A percentile compares a stretch with the other conserved stretches of the same genome.
These are phyloP conservation scores for Cataglyphis cursor DNA, from an alignment of 2,888 invertebrate genomes.

Conservation along the genomic window DNA sequence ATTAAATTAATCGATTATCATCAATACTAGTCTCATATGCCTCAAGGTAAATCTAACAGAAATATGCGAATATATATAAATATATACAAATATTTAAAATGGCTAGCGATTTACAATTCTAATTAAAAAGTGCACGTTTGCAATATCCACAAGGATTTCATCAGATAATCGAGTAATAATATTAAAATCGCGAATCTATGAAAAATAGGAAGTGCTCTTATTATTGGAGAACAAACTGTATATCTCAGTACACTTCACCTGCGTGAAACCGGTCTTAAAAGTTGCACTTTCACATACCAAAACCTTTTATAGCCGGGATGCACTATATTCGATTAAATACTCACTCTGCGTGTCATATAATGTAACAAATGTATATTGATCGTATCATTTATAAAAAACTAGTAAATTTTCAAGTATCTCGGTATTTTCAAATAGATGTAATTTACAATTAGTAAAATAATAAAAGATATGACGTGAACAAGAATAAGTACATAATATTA, in stretches of 20 bases:
- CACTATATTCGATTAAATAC: conserved; percentile 34
- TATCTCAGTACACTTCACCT: conserved; percentile 58
- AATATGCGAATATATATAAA: conserved; percentile 4
- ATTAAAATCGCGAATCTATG: not conserved
- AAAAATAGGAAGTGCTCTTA: conserved; percentile 30
- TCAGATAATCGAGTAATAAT: not conserved
- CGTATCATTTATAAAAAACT: not conserved
- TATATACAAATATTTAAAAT: not conserved
- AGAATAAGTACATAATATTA: not conserved
- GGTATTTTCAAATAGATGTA: not conserved
- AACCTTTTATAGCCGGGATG: conserved; percentile 31
- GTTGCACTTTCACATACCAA: conserved; percentile 74
- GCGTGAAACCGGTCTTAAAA: conserved; percentile 72
- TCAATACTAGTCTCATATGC: not conserved
- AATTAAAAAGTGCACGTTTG: not conserved
- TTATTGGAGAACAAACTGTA: conserved; percentile 21
- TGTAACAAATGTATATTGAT: not conserved
- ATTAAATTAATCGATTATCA: conserved; percentile 51
- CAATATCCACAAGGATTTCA: conserved; percentile 9
- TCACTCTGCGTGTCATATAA: not conserved
- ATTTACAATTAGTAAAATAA: not conserved
- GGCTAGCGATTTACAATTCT: not conserved
- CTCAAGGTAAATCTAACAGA: too few species aligned
- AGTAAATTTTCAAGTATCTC: not conserved
- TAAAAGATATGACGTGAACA: not conserved